Base-by-base conservation (phyloP, 2,113 vertebrate genomes). In the Alethe diademata region DNA sequence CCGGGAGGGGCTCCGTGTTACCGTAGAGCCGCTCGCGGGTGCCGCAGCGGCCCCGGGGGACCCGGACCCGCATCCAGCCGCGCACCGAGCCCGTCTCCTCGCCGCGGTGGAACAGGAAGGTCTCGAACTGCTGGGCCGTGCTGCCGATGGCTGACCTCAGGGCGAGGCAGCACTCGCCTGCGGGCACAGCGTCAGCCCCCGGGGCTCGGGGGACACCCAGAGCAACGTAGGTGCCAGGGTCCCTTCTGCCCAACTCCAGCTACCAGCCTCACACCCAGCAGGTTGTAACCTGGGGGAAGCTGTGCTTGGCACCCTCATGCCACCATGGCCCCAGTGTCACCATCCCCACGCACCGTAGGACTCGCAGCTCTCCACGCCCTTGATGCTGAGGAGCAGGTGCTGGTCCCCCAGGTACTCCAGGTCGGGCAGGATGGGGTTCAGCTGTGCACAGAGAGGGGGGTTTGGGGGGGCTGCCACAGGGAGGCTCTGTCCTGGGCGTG, bases 51-150 rank as follows among this genome's bases (percentile, higher is more conserved):
- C 98, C 98, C 54, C 97, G 97, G 48, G 98, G 98, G 14, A 98
- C 96, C 38, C 96, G 96, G 20, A 97, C 92, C 60, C 91, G 78
- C 93, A 99, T 95, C 61, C 98, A 94, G 51, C 98, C 99, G 1
- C 98, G 97, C 43, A 99, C 98, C 57, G 98, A 99, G 42, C 99
- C 99, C 38, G 98, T 98, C 96, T 99, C 99, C 89, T 99, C 98
- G 0, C 98, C 99, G 0, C 98, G 97, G 96, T 99, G 99, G 87
- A 97, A 98, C 88, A 99, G 95, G 95, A 98, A 99, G 4, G 98
- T 98, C 97, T 99, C 98, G 35, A 99, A 99, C 65, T 97, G 97
- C 95, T 98, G 98, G 1, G 97, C 97, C 4, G 93, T 88, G 89
- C 50, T 86, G 69, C 94, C 85, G 0, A 94, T 93, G n/a, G 96